These are phyloP conservation scores for Megalurothrips usitatus DNA, from an alignment of 2,888 invertebrate species.

Conservation along the genomic window DNA sequence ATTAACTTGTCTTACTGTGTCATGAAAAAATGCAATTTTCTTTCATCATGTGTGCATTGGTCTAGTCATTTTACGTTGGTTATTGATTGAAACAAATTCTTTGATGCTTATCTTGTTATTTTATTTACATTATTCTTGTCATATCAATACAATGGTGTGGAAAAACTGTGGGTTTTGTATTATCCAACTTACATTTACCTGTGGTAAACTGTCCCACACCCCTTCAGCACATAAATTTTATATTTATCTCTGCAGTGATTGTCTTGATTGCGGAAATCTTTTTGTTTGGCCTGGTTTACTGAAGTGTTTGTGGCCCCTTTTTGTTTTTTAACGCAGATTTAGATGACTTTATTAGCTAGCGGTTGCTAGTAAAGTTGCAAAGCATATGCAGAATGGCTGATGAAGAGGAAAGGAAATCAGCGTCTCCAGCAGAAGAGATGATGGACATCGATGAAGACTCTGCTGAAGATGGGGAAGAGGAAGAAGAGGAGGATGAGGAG, in stretches of 20 bases:
- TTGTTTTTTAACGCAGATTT: not conserved
- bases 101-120: not conserved
- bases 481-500: constrained; percentile 46
- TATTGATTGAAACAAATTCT: not conserved
- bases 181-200: not conserved
- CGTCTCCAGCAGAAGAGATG: constrained; percentile 51
- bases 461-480: constrained; percentile 69
- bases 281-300: not conserved
- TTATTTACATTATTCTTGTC: not conserved
- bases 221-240: not conserved
- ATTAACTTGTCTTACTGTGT: not conserved
- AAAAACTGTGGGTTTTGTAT: not conserved
- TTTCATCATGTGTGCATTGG: too few species aligned
- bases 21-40: not conserved
- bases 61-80: not conserved
- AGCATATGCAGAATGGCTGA: constrained; percentile 2
- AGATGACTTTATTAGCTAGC: constrained; percentile 21
- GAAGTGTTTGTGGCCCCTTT: not conserved
- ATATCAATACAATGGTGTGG: not conserved
- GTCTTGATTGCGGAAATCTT: not conserved
- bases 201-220: not conserved
- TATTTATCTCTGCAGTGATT: not conserved
- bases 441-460: constrained; percentile 70
- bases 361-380: not conserved
- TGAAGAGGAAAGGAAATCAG: not conserved